These are phyloP conservation scores for Diorhabda elongata DNA, from an alignment of 1,140 invertebrate species.

Conservation along the genomic window DNA sequence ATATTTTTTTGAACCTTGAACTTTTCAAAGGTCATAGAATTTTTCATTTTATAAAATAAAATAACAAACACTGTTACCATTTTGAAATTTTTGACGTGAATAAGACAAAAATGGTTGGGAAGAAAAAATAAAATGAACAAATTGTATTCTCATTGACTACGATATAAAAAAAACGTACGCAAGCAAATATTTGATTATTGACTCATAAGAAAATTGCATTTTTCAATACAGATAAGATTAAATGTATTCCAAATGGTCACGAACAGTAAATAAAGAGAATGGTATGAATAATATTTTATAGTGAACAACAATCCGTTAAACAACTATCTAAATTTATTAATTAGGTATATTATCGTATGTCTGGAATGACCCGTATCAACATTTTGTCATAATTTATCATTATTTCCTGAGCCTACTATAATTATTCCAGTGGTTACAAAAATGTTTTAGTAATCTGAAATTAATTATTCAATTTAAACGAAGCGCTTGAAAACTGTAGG, in stretches of 20 bases:
- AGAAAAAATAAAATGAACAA: too few species aligned
- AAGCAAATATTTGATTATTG: too few species aligned
- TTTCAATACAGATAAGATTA: too few species aligned
- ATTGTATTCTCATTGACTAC: too few species aligned
- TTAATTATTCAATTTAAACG: background rate
- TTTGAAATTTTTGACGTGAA: too few species aligned
- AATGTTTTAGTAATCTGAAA: slow-evolving; percentile 7
- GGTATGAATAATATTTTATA: background rate
- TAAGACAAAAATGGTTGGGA: too few species aligned
- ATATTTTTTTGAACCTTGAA: slow-evolving; percentile 2
- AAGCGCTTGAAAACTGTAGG: background rate
- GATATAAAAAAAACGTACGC: too few species aligned
- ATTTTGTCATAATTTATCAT: slow-evolving; percentile 20
- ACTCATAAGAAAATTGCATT: too few species aligned
- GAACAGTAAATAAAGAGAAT: too few species aligned
- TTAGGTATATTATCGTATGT: slow-evolving; percentile 12
- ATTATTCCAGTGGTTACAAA: slow-evolving; percentile 12
- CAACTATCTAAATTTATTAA: slow-evolving; percentile 11
- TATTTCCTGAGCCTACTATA: slow-evolving; percentile 19
- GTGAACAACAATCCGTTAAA: slow-evolving; percentile 4
- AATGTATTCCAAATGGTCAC: too few species aligned
- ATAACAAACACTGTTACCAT: too few species aligned
- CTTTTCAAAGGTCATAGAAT: background rate
- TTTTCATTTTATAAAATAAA: background rate
- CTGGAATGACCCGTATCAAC: slow-evolving; percentile 13